Evolutionary conservation across 2,113 vertebrate genomes (phyloP).

Genomic region (Ciconia maguari): DNA sequence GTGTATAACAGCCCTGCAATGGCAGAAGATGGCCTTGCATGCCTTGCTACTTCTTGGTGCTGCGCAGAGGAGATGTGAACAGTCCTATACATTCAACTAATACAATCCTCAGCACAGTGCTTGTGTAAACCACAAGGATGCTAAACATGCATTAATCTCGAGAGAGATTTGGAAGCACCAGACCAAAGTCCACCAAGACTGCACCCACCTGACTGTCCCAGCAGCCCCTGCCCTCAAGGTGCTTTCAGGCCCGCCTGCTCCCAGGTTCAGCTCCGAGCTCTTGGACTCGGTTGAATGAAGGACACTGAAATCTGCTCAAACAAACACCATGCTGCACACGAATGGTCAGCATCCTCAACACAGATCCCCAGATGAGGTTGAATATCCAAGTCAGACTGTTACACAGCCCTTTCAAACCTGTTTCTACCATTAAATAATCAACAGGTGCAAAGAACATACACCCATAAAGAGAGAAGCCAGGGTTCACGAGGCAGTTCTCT

Average conservation of each 20-base stretch:
- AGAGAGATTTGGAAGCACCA: neutral
- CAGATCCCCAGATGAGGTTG: neutral
- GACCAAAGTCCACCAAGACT: neutral
- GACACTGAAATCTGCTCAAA: neutral
- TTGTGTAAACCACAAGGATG: neutral
- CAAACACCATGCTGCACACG: accelerated
- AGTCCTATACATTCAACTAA: neutral
- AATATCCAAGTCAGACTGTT: too few relatives aligned
- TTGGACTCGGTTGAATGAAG: too few relatives aligned
- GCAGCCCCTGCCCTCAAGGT: neutral
- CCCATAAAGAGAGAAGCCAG: neutral
- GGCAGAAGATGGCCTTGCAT: neutral
- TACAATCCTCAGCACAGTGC: neutral
- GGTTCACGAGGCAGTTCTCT: too few relatives aligned
- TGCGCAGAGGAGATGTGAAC: neutral
- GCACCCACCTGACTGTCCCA: neutral
- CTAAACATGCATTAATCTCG: accelerated
- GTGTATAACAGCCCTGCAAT: accelerated
- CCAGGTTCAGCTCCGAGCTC: neutral
- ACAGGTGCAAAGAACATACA: accelerated
- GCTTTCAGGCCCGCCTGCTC: neutral
- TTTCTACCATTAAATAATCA: accelerated
- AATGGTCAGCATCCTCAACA: neutral
- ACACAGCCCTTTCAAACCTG: neutral
- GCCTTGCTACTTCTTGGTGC: neutral